A percentile compares a stretch with the other conserved stretches of the same genome.
Evolutionary conservation across 2,113 vertebrate genomes (phyloP).

Genomic region (Dipodomys stephensi): DNA sequence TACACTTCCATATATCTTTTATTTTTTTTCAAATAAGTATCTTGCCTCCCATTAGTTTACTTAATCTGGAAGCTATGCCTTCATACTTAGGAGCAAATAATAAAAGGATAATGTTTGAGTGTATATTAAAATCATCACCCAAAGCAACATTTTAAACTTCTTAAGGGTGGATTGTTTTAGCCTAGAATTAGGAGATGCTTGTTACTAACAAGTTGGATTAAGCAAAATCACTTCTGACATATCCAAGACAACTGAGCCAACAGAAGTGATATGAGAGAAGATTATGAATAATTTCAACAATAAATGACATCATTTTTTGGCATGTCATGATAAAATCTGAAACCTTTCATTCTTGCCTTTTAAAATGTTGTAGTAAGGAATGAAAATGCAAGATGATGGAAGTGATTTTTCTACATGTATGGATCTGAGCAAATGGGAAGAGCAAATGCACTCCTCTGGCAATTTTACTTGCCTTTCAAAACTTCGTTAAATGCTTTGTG

Average conservation of each 20-base stretch:
- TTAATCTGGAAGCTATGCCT: background rate
- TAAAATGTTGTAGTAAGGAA: slow-evolving; percentile 49
- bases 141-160: background rate
- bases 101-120: background rate
- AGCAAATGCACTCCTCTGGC: background rate
- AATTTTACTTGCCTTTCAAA: background rate
- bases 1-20: background rate
- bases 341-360: slow-evolving; percentile 45
- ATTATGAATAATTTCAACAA: slow-evolving; percentile 46
- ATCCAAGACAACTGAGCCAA: slow-evolving; percentile 20
- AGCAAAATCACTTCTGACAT: slow-evolving; percentile 61
- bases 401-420: background rate
- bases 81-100: background rate
- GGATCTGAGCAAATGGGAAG: background rate
- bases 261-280: slow-evolving; percentile 37
- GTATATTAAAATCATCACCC: background rate
- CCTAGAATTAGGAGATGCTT: background rate
- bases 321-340: background rate
- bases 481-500: slow-evolving; percentile 16
- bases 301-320: slow-evolving; percentile 57
- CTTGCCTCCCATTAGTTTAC: background rate
- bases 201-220: background rate
- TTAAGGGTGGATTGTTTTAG: background rate
- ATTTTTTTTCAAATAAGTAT: background rate
- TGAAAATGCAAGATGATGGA: slow-evolving; percentile 26